A percentile compares a stretch with the other conserved stretches of the same genome.
Conservation (phyloP, 2,113 vertebrate genomes). For the Takifugu bimaculatus region DNA sequence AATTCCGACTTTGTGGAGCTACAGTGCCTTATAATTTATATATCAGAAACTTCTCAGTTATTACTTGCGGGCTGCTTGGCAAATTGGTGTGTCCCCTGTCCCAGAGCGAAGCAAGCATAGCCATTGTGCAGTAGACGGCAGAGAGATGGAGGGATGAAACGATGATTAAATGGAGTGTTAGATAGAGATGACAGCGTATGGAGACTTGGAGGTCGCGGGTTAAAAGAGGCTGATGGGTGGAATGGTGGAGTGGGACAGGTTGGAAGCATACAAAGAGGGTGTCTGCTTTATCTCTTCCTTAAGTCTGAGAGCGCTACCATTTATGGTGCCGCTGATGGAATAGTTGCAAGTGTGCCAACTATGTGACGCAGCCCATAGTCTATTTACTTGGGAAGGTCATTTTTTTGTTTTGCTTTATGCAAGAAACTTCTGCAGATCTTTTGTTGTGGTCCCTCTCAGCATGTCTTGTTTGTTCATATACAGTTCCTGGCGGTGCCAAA, state of each 20-base stretch:
- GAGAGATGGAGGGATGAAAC: constrained; percentile 32
- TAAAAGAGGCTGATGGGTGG: constrained; percentile 14
- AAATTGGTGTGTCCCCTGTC: neutral
- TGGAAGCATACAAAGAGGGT: constrained; percentile 20
- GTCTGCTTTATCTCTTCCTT: constrained; percentile 55
- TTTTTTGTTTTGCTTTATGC: constrained; percentile 41
- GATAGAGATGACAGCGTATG: constrained; percentile 24
- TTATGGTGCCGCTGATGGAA: constrained; percentile 75
- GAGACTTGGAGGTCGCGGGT: constrained; percentile 26
- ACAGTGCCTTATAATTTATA: too few relatives aligned
- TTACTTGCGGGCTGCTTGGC: constrained; percentile 5
- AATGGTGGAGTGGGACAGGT: constrained; percentile 18
- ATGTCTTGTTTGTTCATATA: too few relatives aligned
- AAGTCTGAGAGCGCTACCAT: constrained; percentile 67
- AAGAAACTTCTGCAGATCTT: constrained; percentile 27
- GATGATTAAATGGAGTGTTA: constrained; percentile 40
- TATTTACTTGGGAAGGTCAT: constrained; percentile 58
- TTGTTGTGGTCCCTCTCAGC: neutral
- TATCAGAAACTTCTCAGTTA: neutral
- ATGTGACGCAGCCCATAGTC: constrained; percentile 55
- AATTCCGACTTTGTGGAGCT: too few relatives aligned
- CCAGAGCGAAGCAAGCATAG: neutral
- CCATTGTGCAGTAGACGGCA: neutral
- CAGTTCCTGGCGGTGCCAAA: neutral
- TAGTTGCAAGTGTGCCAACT: constrained; percentile 67